Percentiles rank a stretch among this genome's conserved stretches.
Evolutionary conservation across 2,888 invertebrate species (phyloP).

Genomic region (Agrotis ipsilon): DNA sequence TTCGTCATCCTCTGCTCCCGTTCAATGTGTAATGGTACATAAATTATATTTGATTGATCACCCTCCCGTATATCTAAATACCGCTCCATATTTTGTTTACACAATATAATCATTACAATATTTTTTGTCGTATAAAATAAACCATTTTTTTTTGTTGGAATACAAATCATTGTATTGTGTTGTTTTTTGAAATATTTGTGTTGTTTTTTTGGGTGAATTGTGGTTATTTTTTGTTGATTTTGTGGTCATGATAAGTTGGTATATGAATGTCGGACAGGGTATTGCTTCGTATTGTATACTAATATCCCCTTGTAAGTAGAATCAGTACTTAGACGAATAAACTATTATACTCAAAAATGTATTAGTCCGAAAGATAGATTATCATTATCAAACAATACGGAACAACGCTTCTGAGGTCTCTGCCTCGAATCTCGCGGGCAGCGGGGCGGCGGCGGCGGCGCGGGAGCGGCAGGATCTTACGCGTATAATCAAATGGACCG

Average conservation of each 20-base stretch:
- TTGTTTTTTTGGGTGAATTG: conserved; percentile 18
- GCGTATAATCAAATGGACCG: no score
- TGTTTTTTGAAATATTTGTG: conserved; percentile 34
- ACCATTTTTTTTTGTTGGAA: conserved; percentile 51
- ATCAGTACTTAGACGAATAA: no score
- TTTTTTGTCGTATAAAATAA: conserved; percentile 52
- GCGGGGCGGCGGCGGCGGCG: no score
- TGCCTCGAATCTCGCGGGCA: no score
- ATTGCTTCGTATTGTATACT: no score
- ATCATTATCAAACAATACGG: no score
- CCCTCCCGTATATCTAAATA: conserved; percentile 56
- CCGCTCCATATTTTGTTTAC: conserved; percentile 56
- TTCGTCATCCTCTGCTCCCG: conserved; percentile 51
- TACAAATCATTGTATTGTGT: conserved; percentile 50
- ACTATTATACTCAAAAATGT: no score
- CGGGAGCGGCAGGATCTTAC: no score
- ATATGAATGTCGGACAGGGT: neutral
- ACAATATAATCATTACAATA: conserved; percentile 55
- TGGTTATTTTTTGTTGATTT: conserved; percentile 1
- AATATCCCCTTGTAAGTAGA: no score
- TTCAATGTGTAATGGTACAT: conserved; percentile 65
- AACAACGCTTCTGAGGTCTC: no score
- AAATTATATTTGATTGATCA: conserved; percentile 67
- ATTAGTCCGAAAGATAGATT: no score
- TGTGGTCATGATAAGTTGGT: neutral